A percentile compares a stretch with the other conserved stretches of the same genome.
Conservation (phyloP, 2,888 invertebrate species). For the Drosophila gaucha region DNA sequence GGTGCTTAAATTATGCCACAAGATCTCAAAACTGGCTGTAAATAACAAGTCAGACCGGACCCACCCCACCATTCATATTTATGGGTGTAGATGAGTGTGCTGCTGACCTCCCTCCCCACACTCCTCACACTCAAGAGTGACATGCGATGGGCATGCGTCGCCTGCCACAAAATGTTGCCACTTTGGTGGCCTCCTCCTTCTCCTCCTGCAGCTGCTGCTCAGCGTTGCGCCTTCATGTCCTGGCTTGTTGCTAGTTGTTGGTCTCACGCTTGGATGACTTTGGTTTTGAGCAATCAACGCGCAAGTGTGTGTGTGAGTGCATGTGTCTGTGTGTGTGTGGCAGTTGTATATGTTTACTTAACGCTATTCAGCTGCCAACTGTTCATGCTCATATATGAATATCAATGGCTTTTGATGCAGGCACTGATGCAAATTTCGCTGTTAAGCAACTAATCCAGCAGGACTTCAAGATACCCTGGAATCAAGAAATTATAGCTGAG, state of each 20-base stretch:
- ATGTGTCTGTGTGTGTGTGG: conserved; percentile 21
- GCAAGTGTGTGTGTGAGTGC: conserved; percentile 4
- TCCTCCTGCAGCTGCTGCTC: conserved; percentile 15
- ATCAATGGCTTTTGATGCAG: conserved; percentile 54
- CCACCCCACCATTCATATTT: conserved; percentile 65
- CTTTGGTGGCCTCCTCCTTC: conserved; percentile 32
- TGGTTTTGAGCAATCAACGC: conserved; percentile 79
- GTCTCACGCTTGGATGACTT: conserved; percentile 75
- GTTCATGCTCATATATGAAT: conserved; percentile 65
- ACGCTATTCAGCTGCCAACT: conserved; percentile 71
- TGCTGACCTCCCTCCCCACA: not conserved
- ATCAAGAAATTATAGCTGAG: not conserved
- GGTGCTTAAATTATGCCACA: conserved; percentile 81
- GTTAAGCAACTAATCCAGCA: not conserved
- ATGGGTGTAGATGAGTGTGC: conserved; percentile 54
- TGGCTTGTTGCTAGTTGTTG: conserved; percentile 74
- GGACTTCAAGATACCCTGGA: not conserved
- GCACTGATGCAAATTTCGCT: conserved; percentile 20
- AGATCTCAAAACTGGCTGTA: conserved; percentile 78
- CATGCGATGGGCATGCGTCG: conserved; percentile 57
- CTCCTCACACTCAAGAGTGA: conserved; percentile 14
- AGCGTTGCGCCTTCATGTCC: conserved; percentile 28
- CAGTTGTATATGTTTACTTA: conserved; percentile 62
- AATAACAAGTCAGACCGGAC: conserved; percentile 66
- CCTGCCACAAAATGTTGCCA: conserved; percentile 75